Evolutionary conservation across 2,797 vertebrate genomes (phyloP).

Genomic region (Cryptoblepharus egeriae): DNA sequence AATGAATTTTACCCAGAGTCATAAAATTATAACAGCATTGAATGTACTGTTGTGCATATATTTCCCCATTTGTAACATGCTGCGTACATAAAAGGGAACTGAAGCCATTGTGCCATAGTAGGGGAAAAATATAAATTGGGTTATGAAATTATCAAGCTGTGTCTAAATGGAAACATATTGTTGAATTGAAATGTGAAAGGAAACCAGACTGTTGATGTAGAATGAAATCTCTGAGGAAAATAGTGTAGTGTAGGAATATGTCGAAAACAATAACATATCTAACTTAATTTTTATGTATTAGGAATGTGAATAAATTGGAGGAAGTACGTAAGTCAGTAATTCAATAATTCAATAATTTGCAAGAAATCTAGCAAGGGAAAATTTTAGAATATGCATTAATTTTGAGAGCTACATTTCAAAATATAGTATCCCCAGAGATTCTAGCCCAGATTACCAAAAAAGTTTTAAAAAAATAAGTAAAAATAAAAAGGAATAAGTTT

Average conservation of each 20-base stretch:
- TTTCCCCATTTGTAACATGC: conserved; percentile 38
- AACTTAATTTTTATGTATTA: conserved; percentile 34
- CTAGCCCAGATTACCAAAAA: not conserved
- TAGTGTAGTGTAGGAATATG: conserved; percentile 5
- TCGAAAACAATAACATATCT: conserved; percentile 36
- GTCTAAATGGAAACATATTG: conserved; percentile 36
- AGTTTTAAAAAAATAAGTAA: not conserved
- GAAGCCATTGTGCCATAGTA: not conserved
- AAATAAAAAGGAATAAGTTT: not conserved
- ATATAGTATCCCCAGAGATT: not conserved
- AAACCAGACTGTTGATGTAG: conserved; percentile 8
- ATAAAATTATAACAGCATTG: conserved; percentile 11
- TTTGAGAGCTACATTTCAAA: not conserved
- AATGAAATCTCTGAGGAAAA: conserved; percentile 40
- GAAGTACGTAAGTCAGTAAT: not conserved
- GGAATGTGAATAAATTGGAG: conserved; percentile 34
- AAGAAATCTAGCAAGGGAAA: not conserved
- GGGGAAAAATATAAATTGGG: conserved; percentile 19
- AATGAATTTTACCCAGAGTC: conserved; percentile 33
- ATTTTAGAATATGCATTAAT: not conserved
- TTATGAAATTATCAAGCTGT: conserved; percentile 48
- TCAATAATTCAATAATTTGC: not conserved
- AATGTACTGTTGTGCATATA: not conserved
- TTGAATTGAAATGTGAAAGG: conserved; percentile 23
- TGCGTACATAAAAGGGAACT: conserved; percentile 11